Conservation (phyloP, 2,888 invertebrate species). For the Apodemia hepburni region DNA sequence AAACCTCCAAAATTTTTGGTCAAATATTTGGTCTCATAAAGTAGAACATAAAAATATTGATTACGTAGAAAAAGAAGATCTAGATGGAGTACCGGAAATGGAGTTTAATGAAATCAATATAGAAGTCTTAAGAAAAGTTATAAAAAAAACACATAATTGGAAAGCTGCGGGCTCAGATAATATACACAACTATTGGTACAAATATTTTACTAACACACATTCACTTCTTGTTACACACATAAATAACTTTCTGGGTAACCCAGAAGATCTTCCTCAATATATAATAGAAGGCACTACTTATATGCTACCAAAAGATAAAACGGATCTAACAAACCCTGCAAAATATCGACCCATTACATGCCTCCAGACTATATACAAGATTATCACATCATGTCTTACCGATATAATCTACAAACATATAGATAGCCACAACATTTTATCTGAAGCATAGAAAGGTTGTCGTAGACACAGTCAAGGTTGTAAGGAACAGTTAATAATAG, state of each 20-base stretch:
- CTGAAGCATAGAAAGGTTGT: neutral
- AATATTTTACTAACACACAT: neutral
- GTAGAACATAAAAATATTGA: neutral
- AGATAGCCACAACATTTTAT: neutral
- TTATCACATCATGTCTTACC: constrained; percentile 17
- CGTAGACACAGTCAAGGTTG: neutral
- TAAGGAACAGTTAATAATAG: neutral
- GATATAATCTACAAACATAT: neutral
- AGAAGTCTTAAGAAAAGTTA: neutral
- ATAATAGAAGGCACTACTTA: neutral
- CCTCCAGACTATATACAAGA: constrained; percentile 20
- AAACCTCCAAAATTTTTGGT: neutral
- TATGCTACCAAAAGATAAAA: constrained; percentile 9
- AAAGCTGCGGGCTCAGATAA: constrained; percentile 7
- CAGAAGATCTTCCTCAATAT: neutral
- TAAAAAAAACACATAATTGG: neutral
- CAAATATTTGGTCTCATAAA: neutral
- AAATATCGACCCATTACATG: constrained; percentile 22
- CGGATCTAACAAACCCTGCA: constrained; percentile 1
- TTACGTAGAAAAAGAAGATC: neutral
- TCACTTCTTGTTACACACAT: neutral
- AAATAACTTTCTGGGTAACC: neutral
- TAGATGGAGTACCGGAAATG: neutral
- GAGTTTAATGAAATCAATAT: neutral
- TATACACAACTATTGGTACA: constrained; percentile 13